Conservation (phyloP, 2,113 vertebrate genomes). For the Progne subis region DNA sequence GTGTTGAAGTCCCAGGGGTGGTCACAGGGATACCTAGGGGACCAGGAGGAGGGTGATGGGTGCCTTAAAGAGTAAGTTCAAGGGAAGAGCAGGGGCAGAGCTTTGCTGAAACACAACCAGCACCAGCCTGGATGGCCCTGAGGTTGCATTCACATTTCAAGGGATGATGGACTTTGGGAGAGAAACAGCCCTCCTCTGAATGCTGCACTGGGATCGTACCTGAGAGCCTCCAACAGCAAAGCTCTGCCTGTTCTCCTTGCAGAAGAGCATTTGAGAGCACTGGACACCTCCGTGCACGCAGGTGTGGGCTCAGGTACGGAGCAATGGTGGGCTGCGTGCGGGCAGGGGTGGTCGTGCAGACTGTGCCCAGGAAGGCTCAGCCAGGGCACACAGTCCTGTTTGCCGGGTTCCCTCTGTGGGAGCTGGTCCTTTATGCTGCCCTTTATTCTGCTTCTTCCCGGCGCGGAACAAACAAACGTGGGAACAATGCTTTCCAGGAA, state of each 20-base stretch:
- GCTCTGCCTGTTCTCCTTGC: neutral
- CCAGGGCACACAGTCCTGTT: accelerated
- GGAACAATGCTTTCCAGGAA: slow-evolving; percentile 48
- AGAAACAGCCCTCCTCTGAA: accelerated
- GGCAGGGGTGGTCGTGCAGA: neutral
- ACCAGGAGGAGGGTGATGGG: neutral
- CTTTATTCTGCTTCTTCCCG: neutral
- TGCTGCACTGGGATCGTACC: accelerated
- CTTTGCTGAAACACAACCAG: neutral
- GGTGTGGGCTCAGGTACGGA: neutral
- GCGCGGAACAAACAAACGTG: neutral
- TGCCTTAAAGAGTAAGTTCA: neutral
- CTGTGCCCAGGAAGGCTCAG: neutral
- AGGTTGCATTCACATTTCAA: neutral
- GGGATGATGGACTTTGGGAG: neutral
- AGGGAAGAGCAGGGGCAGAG: neutral
- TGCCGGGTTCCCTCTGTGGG: neutral
- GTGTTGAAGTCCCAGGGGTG: neutral
- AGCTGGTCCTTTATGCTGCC: neutral
- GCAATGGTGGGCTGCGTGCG: neutral
- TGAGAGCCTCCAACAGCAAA: neutral
- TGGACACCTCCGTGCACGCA: accelerated
- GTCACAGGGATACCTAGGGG: accelerated
- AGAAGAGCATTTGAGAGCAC: accelerated
- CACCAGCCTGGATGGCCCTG: neutral